Percentiles rank a stretch among this genome's conserved stretches.
Evolutionary conservation across 2,888 invertebrate species (phyloP).

Genomic region (Pristionchus entomophagus): DNA sequence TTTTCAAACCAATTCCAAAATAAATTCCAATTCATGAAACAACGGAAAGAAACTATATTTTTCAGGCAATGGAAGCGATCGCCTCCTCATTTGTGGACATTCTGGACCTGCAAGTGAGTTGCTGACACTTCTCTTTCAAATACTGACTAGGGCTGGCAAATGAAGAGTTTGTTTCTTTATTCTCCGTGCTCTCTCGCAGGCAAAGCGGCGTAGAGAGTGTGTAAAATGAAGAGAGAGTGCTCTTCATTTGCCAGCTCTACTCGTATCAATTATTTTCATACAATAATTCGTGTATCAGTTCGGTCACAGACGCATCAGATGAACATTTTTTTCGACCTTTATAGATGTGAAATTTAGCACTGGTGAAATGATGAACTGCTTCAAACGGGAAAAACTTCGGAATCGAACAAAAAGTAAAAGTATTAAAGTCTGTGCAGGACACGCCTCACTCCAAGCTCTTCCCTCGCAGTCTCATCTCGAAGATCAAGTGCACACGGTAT

Average conservation of each 20-base stretch:
- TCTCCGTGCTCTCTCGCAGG: not conserved
- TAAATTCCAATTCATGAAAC: not conserved
- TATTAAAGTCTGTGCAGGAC: slow-evolving; percentile 48
- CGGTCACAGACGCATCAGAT: no score
- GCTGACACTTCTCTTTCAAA: no score
- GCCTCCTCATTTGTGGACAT: slow-evolving; percentile 68
- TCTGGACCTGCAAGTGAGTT: slow-evolving; percentile 66
- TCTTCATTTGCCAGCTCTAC: no score
- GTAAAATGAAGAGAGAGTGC: no score
- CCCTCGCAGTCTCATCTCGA: slow-evolving; percentile 58
- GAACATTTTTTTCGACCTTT: no score
- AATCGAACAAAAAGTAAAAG: no score
- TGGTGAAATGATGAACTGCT: no score
- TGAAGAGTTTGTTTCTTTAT: not conserved
- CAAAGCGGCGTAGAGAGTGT: no score
- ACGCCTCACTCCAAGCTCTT: slow-evolving; percentile 49
- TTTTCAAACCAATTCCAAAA: not conserved
- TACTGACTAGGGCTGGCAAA: not conserved
- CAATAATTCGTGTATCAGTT: no score
- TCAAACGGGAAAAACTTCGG: no score
- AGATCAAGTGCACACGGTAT: slow-evolving; percentile 67
- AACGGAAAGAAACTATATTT: not conserved
- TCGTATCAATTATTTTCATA: not conserved
- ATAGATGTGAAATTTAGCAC: no score
- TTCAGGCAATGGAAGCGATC: slow-evolving; percentile 67